Evolutionary conservation across 2,797 vertebrate genomes (phyloP).

Genomic region (Lithobates sylvaticus): DNA sequence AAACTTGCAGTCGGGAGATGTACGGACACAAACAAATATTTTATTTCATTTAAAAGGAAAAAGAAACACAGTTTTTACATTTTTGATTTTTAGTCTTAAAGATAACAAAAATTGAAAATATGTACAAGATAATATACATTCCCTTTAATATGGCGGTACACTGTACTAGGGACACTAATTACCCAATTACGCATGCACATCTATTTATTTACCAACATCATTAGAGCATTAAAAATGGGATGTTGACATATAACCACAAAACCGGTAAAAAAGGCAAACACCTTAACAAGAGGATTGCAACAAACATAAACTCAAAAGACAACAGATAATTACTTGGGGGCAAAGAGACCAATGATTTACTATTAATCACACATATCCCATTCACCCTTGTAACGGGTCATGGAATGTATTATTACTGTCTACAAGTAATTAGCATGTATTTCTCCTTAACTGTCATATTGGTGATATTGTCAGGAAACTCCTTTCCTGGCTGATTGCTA

Average conservation of each 20-base stretch:
- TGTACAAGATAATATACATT: too few species aligned
- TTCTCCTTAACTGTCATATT: conserved; percentile 26
- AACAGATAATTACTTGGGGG: background rate
- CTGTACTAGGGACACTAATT: too few species aligned
- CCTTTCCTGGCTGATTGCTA: conserved; percentile 45
- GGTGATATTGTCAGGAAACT: conserved; percentile 35
- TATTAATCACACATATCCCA: background rate
- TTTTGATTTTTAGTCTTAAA: too few species aligned
- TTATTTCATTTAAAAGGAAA: too few species aligned
- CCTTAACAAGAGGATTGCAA: background rate
- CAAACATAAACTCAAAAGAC: background rate
- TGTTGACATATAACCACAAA: background rate
- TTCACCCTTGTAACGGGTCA: background rate
- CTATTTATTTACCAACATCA: too few species aligned
- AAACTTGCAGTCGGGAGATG: too few species aligned
- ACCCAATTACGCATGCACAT: too few species aligned
- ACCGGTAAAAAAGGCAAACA: background rate
- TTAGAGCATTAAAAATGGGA: too few species aligned
- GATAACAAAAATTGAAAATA: too few species aligned
- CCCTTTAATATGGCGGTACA: too few species aligned
- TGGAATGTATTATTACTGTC: background rate
- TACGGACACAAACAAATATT: too few species aligned
- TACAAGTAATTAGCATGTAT: background rate
- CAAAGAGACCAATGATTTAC: background rate
- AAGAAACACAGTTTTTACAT: too few species aligned